Base-by-base conservation (phyloP, 1,140 invertebrate species). In the Anadara kagoshimensis region DNA sequence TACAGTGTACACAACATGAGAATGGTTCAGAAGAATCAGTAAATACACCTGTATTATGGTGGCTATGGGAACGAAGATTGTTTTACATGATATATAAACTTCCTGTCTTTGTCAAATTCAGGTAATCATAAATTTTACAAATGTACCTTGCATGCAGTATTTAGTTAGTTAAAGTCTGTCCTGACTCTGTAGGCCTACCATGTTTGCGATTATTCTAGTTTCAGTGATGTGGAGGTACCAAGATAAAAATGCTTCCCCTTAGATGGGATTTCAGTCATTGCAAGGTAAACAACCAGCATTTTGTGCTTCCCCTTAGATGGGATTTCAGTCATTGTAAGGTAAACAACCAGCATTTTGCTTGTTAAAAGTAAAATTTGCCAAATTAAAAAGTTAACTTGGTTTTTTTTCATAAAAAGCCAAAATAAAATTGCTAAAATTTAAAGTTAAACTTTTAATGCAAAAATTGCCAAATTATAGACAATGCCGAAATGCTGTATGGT, bases 51-150 rank as follows among this genome's bases (percentile, higher is more conserved):
- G 80, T 81, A 11, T 69, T 89, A 47, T 84, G 83, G 83, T 89
- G 88, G 87, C 62, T 89, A 18, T 89, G 88, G 86, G 88, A 88
- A 69, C 75, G 83, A 59, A 78, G 86, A 49, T 76, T 87, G 0
- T 88, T 85, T 58, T 83, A 87, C 66, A 79, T 78, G 71, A 84
- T 89, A 16, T 75, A 81, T 65, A 58, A 83, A 10, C 72, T 88
- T 41, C 84, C 86, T 24, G 81, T 88, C 14, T 88, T 89, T 79
- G 81, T 81, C 53, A 85, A 85, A 61, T 88, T 88, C 73, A 85
- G 85, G 83, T 81, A 70, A 69, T 36, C 56, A 24, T 18, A 20
- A 44, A 22, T 22, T 18, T 65, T 20, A 66, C 18, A 8, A 57
- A 18, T 36, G 44, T 51, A 36, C 18, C n/a, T n/a, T n/a, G 26